Percentiles rank a stretch among this genome's conserved stretches.
Evolutionary conservation across 2,888 invertebrate species (phyloP).

Genomic region (Acrobasis suavella): DNA sequence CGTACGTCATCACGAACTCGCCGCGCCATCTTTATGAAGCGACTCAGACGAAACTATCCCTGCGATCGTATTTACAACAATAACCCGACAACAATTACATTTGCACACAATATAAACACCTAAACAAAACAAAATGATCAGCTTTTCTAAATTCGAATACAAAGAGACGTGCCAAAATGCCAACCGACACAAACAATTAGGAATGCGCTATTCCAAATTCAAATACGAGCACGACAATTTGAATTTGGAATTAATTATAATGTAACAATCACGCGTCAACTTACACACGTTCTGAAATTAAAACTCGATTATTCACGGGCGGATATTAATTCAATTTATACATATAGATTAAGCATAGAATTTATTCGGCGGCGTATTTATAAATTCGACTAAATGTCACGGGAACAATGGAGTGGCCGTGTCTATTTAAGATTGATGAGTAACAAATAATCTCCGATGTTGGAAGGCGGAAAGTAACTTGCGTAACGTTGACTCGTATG

Average conservation of each 20-base stretch:
- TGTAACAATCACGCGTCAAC: conserved; percentile 45
- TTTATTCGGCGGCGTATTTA: conserved; percentile 71
- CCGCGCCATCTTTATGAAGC: conserved; percentile 44
- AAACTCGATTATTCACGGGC: conserved; percentile 48
- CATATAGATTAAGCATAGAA: conserved; percentile 52
- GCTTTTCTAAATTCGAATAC: conserved; percentile 78
- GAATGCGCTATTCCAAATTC: conserved; percentile 74
- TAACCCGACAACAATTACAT: conserved; percentile 75
- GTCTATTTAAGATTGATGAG: conserved; percentile 79
- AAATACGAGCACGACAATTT: conserved; percentile 56
- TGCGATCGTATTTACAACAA: conserved; percentile 60
- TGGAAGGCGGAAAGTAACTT: conserved; percentile 67
- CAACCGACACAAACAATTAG: conserved; percentile 72
- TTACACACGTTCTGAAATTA: conserved; percentile 33
- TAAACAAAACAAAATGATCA: conserved; percentile 72
- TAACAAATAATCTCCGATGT: conserved; percentile 69
- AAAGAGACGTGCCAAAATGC: conserved; percentile 75
- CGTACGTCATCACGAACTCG: conserved; percentile 38
- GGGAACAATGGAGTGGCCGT: conserved; percentile 74
- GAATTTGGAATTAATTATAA: conserved; percentile 63
- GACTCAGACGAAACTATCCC: conserved; percentile 46
- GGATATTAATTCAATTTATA: conserved; percentile 57
- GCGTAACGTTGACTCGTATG: conserved; percentile 63
- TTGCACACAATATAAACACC: conserved; percentile 74
- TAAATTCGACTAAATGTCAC: conserved; percentile 78